A percentile compares a stretch with the other conserved stretches of the same genome.
phyloP scores from a whole-genome alignment of 2,888 invertebrate species.

The Tenthredo amoena region DNA sequence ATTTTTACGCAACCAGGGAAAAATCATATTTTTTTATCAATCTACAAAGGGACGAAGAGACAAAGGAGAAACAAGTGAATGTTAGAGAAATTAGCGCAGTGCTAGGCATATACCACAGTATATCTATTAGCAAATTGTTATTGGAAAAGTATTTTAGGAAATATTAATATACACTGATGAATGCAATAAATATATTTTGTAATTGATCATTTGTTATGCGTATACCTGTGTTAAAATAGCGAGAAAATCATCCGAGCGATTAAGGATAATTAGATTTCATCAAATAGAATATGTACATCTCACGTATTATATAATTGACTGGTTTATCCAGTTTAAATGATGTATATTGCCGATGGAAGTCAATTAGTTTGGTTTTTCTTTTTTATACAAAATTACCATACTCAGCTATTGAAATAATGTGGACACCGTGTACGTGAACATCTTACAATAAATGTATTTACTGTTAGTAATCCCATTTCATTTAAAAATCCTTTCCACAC shows the following conservation, averaged over 20 bases:
- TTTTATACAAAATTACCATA: conserved; percentile 65
- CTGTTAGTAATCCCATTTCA: conserved; percentile 76
- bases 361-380: conserved; percentile 58
- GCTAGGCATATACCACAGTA: not conserved
- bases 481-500: conserved; percentile 70
- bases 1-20: conserved; percentile 2
- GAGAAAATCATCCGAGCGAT: conserved; percentile 7
- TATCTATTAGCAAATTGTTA: conserved; percentile 9
- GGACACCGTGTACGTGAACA: conserved; percentile 76
- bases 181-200: conserved; percentile 38
- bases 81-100: not conserved
- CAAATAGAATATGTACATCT: conserved; percentile 27
- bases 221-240: conserved; percentile 10
- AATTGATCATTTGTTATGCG: conserved; percentile 8
- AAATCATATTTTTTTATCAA: conserved; percentile 24
- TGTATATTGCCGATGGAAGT: conserved; percentile 17
- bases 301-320: conserved; percentile 1
- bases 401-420: conserved; percentile 75
- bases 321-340: not conserved
- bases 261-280: conserved; percentile 4
- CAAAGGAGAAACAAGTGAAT: not conserved
- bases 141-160: not conserved
- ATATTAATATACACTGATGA: not conserved
- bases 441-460: conserved; percentile 77
- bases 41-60: not conserved